phyloP scores from a whole-genome alignment of 2,113 vertebrate genomes.

The Lynx canadensis region DNA sequence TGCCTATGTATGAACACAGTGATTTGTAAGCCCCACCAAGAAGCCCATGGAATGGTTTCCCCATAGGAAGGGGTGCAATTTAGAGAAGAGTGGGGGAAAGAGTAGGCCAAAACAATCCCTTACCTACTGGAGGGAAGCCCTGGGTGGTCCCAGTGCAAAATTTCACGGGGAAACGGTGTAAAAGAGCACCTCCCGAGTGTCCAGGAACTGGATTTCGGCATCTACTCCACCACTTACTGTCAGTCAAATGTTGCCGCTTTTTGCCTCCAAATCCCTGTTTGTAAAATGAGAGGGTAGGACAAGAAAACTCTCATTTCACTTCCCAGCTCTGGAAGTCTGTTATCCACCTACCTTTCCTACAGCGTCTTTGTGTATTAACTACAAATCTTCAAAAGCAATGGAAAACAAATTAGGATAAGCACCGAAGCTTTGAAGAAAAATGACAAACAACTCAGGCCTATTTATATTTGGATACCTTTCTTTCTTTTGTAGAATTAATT shows the following conservation, averaged over 20 bases:
- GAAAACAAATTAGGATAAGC: background rate
- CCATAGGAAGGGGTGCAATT: background rate
- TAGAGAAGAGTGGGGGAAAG: background rate
- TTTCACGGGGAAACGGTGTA: background rate
- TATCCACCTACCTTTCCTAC: background rate
- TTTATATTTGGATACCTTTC: background rate
- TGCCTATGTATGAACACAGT: background rate
- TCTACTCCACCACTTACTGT: background rate
- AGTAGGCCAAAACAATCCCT: background rate
- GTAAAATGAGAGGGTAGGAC: background rate
- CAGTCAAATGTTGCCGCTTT: background rate
- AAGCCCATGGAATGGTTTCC: background rate
- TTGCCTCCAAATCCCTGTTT: background rate
- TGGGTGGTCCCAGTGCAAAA: background rate
- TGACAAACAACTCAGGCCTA: background rate
- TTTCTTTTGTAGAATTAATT: background rate
- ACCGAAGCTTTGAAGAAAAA: background rate
- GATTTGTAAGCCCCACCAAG: background rate
- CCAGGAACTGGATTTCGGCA: background rate
- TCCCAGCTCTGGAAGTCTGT: background rate
- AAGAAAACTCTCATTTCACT: background rate
- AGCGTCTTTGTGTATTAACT: background rate
- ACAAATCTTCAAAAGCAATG: background rate
- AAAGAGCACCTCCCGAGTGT: background rate
- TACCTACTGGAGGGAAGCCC: background rate